A percentile compares a stretch with the other conserved stretches of the same genome.
Evolutionary conservation across 2,113 vertebrate species (phyloP).

Genomic region (Cochlearius cochlearius): DNA sequence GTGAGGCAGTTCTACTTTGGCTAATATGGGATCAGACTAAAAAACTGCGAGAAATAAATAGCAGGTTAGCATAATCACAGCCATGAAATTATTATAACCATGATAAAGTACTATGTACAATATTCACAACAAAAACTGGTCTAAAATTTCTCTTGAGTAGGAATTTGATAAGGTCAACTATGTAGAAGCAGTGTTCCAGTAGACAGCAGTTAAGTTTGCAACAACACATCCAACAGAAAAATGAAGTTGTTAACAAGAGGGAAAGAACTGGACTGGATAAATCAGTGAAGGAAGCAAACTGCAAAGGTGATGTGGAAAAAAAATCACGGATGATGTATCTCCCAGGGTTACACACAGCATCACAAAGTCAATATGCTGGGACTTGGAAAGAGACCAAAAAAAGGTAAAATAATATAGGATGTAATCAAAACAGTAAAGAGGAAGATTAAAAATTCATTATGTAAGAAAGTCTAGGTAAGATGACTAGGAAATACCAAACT

Average conservation of each 20-base stretch:
- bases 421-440: background rate
- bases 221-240: background rate
- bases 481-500: background rate
- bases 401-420: background rate
- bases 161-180: background rate
- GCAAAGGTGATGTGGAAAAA: background rate
- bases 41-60: constrained; percentile 10
- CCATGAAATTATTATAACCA: background rate
- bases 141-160: background rate
- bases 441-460: background rate
- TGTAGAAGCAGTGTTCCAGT: background rate
- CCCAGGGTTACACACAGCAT: background rate
- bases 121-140: background rate
- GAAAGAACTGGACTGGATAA: background rate
- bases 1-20: background rate
- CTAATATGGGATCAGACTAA: background rate
- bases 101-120: background rate
- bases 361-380: background rate
- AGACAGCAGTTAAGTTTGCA: background rate
- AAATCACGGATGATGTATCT: background rate
- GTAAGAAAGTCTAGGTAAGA: background rate
- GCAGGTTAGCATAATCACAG: background rate
- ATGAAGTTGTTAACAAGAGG: background rate
- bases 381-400: background rate
- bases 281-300: background rate